Base-by-base conservation (phyloP, 30 jellyfish, hydroid and myxozoan species). In the Aurelia sp. region DNA sequence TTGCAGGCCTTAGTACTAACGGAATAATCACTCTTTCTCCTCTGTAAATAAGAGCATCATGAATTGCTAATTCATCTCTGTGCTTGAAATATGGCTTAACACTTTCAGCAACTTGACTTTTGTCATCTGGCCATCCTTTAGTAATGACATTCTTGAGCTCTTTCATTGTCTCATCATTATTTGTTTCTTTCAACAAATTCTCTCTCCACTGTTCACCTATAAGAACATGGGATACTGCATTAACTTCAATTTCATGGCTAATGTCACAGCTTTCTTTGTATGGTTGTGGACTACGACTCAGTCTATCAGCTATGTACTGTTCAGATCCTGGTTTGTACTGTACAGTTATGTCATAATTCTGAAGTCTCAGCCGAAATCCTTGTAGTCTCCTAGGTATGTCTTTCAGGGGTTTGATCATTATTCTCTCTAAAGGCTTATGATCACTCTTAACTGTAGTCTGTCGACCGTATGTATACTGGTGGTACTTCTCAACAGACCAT, bases 251-350 rank as follows among this genome's bases (percentile, higher is more conserved):
- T 78, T 35, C 79, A 30, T 78, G 4, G 79, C 68, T 63, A 61
- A 21, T 78, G 79, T 78, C 33, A 30, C 80, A 35, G 89, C 67
- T 78, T 61, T 78, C 69, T 78, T 78, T 78, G 19, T 7, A 78
- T 59, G 58, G 79, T 61, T 78, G 89, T 78, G 80, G 89, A 68
- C 85, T 64, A 50, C 80, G 86, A 62, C 85, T 64, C 80, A 69
- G 63, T 59, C 76, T 83, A 31, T 83, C 87, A 57, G 92, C 92
- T 62, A 78, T 78, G 76, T 65, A 68, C 75, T 81, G 91, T 50
- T 81, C 91, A 48, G 74, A 65, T 67, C 91, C 91, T 67, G 91
- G 91, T 35, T 81, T 81, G 64, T 81, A 81, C 84, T 66, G 82
- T 53, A 81, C 84, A 67, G 84, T 47, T 53, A 64, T 65, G 84